Evolutionary conservation across 2,888 invertebrate species (phyloP).

Genomic region (Meiosimyza decipiens): DNA sequence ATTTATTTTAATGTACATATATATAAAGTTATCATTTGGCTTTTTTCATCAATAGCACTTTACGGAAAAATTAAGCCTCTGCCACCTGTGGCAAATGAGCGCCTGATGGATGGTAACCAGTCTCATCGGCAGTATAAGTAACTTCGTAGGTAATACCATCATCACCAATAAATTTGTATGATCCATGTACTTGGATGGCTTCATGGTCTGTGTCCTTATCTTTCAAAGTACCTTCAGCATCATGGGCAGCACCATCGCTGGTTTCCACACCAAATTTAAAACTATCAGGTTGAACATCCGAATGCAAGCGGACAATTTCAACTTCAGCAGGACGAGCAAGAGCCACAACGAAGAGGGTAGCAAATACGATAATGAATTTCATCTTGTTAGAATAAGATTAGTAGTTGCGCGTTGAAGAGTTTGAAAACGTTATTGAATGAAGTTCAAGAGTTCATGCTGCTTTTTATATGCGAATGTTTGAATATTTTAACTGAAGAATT

Average conservation of each 20-base stretch:
- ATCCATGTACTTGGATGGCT: constrained; percentile 66
- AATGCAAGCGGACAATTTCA: constrained; percentile 43
- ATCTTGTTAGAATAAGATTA: constrained; percentile 42
- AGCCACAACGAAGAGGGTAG: constrained; percentile 49
- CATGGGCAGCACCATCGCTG: constrained; percentile 68
- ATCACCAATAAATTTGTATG: constrained; percentile 69
- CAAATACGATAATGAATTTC: constrained; percentile 51
- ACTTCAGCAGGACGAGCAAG: constrained; percentile 46
- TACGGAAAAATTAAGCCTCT: neutral
- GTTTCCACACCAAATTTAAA: constrained; percentile 61
- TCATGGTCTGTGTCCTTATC: constrained; percentile 69
- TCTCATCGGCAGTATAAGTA: constrained; percentile 56
- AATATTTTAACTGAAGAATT: no score
- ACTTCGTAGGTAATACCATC: constrained; percentile 71
- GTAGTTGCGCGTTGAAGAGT: no score
- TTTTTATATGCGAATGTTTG: constrained; percentile 34
- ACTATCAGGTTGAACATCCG: constrained; percentile 37
- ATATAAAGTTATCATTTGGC: no score
- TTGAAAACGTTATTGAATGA: neutral
- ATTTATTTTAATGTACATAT: no score
- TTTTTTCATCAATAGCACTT: no score
- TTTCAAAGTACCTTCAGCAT: constrained; percentile 68
- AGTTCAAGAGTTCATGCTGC: neutral
- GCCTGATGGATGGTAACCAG: constrained; percentile 63
- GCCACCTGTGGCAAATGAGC: constrained; percentile 63